Conservation (phyloP, 2,113 vertebrate genomes). For the Lophura nycthemera region DNA sequence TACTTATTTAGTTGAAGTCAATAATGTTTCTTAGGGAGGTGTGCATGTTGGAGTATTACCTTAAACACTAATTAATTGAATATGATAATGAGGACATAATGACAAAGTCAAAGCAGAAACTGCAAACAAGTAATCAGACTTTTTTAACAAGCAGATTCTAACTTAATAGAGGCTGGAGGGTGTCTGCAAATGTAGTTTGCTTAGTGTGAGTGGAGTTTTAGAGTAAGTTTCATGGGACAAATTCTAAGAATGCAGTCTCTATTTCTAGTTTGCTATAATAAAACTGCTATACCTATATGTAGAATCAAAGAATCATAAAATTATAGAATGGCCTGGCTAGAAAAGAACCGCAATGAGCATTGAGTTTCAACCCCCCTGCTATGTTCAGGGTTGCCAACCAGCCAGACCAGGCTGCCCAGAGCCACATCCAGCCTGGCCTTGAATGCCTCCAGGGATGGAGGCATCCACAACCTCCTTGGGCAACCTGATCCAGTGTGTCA, state of each 20-base stretch:
- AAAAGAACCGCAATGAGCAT: too few relatives aligned
- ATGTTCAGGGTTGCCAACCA: too few relatives aligned
- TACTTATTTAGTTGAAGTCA: slow-evolving; percentile 64
- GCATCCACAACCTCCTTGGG: too few relatives aligned
- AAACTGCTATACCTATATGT: background rate
- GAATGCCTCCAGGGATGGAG: too few relatives aligned
- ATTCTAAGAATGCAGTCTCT: background rate
- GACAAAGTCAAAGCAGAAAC: slow-evolving; percentile 72
- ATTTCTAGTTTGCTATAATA: background rate
- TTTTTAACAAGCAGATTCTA: slow-evolving; percentile 37
- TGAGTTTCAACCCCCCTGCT: too few relatives aligned
- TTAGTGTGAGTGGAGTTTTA: background rate
- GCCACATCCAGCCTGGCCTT: too few relatives aligned
- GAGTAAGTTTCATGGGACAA: background rate
- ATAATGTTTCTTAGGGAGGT: slow-evolving; percentile 49
- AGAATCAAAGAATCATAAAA: background rate
- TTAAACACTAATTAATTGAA: slow-evolving; percentile 75
- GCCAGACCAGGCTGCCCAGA: too few relatives aligned
- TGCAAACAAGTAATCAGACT: slow-evolving; percentile 64
- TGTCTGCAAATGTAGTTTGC: background rate
- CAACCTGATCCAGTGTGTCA: too few relatives aligned
- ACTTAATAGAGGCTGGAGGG: background rate
- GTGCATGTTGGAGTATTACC: slow-evolving; percentile 60
- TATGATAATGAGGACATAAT: slow-evolving; percentile 76
- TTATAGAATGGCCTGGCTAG: too few relatives aligned